Conservation (phyloP, 35 echinoderm and acorn worm genomes). For the Diadema setosum region DNA sequence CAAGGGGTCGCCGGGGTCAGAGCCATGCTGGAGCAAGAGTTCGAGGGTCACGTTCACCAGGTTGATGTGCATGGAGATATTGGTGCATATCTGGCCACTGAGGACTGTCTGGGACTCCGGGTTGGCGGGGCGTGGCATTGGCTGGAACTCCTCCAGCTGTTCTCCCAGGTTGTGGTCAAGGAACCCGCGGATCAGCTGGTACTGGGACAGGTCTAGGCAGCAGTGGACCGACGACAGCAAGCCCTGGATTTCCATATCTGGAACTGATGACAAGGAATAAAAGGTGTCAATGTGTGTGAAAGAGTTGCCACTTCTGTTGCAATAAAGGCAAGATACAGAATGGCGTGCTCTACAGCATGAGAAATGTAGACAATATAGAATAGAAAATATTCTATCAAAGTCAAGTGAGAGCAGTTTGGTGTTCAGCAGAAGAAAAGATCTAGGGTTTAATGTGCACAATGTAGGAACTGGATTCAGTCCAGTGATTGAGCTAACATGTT, state of each 20-base stretch:
- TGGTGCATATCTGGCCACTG: constrained; percentile 92
- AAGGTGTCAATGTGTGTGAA: no score
- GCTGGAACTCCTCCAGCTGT: constrained; percentile 86
- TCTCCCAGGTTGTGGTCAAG: constrained; percentile 94
- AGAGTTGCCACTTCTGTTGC: no score
- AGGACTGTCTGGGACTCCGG: constrained; percentile 85
- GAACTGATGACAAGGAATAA: constrained; percentile 40
- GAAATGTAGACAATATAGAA: no score
- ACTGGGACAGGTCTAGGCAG: constrained; percentile 83
- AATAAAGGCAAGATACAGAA: no score
- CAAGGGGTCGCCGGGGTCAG: background rate
- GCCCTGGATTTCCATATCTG: constrained; percentile 82
- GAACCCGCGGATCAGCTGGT: constrained; percentile 92
- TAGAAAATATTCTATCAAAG: no score
- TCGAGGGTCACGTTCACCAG: constrained; percentile 94
- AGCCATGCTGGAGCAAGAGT: constrained; percentile 40
- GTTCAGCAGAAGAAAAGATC: no score
- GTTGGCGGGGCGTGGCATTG: constrained; percentile 47
- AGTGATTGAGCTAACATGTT: no score
- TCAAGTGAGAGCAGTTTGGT: no score
- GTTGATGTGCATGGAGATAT: constrained; percentile 85
- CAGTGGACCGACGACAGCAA: constrained; percentile 91
- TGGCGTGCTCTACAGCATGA: no score
- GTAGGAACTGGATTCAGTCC: no score
- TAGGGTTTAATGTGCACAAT: no score